A percentile compares a stretch with the other conserved stretches of the same genome.
These are phyloP conservation scores for Hypanus sabinus DNA, from an alignment of 2,113 vertebrate genomes.

Conservation along the genomic window DNA sequence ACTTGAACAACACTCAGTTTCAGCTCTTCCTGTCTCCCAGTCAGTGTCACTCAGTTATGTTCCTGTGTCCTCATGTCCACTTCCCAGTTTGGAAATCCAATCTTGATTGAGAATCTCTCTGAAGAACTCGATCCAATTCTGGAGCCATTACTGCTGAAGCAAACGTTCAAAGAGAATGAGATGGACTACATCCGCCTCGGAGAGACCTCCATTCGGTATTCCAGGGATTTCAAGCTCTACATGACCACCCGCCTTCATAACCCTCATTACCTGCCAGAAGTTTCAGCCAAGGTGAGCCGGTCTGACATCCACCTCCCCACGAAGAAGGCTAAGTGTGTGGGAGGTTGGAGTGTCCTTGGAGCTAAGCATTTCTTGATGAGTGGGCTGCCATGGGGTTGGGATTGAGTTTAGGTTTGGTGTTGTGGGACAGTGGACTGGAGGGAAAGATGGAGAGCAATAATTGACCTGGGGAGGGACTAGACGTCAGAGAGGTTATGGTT, in stretches of 20 bases:
- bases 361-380: too few species aligned
- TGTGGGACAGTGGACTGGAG: neutral
- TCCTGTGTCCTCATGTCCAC: slow-evolving; percentile 25
- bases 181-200: slow-evolving; percentile 45
- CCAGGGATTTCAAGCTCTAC: slow-evolving; percentile 51
- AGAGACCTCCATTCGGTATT: slow-evolving; percentile 48
- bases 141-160: slow-evolving; percentile 42
- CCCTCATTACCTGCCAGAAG: slow-evolving; percentile 52
- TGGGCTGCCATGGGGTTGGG: neutral
- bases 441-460: neutral
- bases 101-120: slow-evolving; percentile 52
- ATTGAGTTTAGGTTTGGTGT: neutral
- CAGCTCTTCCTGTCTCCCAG: too few species aligned
- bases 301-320: too few species aligned
- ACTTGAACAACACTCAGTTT: too few species aligned
- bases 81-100: slow-evolving; percentile 45
- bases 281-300: slow-evolving; percentile 51
- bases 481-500: neutral
- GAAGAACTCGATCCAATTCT: slow-evolving; percentile 44
- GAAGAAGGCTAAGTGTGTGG: too few species aligned
- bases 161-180: slow-evolving; percentile 47
- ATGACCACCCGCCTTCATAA: slow-evolving; percentile 51
- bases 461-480: neutral
- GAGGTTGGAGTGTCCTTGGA: too few species aligned
- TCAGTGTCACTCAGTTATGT: neutral